Evolutionary conservation across 2,888 invertebrate genomes (phyloP).

Genomic region (Gortyna flavago): DNA sequence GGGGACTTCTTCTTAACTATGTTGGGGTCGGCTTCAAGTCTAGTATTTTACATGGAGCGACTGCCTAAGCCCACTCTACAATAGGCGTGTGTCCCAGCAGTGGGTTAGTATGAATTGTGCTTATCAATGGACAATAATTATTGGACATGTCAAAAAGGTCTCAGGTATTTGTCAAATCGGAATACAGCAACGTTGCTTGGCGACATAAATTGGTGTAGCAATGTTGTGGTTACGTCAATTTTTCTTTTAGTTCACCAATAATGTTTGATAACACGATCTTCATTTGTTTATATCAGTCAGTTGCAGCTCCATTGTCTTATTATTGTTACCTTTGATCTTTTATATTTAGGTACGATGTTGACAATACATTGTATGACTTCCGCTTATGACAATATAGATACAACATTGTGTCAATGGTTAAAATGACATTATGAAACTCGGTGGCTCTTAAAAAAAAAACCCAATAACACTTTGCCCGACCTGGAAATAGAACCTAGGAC

Average conservation of each 20-base stretch:
- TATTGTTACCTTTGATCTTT: slow-evolving; percentile 40
- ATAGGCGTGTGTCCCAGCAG: too few relatives aligned
- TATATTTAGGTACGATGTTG: slow-evolving; percentile 38
- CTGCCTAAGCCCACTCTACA: too few relatives aligned
- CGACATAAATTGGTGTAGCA: not conserved
- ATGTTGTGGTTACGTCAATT: too few relatives aligned
- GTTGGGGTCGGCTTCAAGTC: too few relatives aligned
- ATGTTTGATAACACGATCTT: slow-evolving; percentile 45
- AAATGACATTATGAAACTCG: not conserved
- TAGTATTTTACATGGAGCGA: too few relatives aligned
- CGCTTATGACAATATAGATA: not conserved
- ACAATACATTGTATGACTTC: slow-evolving; percentile 45
- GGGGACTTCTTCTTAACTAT: too few relatives aligned
- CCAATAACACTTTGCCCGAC: too few relatives aligned
- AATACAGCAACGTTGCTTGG: not conserved
- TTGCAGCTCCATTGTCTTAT: slow-evolving; percentile 38
- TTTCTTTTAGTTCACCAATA: not conserved
- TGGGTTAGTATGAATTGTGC: not conserved
- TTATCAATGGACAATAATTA: not conserved
- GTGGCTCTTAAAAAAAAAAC: not conserved
- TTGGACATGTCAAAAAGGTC: not conserved
- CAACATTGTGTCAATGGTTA: not conserved
- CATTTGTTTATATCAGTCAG: slow-evolving; percentile 41
- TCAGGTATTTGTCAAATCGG: too few relatives aligned
- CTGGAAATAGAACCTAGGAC: too few relatives aligned